These are phyloP conservation scores for Micromys minutus DNA, from an alignment of 2,113 vertebrate genomes.

Conservation along the genomic window DNA sequence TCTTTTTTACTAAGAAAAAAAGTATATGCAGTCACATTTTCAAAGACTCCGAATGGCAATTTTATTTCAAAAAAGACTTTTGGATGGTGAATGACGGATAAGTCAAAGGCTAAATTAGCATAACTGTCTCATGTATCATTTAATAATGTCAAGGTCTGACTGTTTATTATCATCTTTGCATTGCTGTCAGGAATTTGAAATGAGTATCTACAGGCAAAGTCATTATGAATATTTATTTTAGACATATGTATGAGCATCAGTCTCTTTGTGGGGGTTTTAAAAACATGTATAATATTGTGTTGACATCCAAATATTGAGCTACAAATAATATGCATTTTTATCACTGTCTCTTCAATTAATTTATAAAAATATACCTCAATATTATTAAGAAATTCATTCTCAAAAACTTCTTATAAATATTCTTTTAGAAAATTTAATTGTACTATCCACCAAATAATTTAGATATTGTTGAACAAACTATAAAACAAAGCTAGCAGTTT, in stretches of 20 bases:
- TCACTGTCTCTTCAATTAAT: not conserved
- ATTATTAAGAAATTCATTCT: not conserved
- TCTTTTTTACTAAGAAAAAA: conserved; percentile 78
- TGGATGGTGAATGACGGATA: conserved; percentile 83
- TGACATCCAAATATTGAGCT: conserved; percentile 35
- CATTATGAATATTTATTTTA: conserved; percentile 74
- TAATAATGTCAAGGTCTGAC: conserved; percentile 80
- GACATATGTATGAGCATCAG: not conserved
- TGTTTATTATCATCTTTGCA: conserved; percentile 77
- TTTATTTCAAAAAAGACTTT: conserved; percentile 81
- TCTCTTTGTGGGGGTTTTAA: conserved; percentile 37
- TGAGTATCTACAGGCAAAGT: conserved; percentile 65
- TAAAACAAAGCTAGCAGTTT: not conserved
- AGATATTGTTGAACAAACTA: not conserved
- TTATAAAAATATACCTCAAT: not conserved
- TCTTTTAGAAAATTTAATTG: not conserved
- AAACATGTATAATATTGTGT: conserved; percentile 39
- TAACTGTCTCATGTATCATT: conserved; percentile 84
- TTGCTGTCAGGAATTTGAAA: conserved; percentile 81
- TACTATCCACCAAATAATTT: not conserved
- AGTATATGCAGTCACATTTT: conserved; percentile 77
- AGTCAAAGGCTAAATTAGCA: conserved; percentile 81
- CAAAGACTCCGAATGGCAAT: conserved; percentile 76
- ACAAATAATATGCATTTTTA: not conserved
- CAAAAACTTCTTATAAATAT: not conserved